These are phyloP conservation scores for Zonotrichia albicollis DNA, from an alignment of 2,797 vertebrate species.

Conservation along the genomic window DNA sequence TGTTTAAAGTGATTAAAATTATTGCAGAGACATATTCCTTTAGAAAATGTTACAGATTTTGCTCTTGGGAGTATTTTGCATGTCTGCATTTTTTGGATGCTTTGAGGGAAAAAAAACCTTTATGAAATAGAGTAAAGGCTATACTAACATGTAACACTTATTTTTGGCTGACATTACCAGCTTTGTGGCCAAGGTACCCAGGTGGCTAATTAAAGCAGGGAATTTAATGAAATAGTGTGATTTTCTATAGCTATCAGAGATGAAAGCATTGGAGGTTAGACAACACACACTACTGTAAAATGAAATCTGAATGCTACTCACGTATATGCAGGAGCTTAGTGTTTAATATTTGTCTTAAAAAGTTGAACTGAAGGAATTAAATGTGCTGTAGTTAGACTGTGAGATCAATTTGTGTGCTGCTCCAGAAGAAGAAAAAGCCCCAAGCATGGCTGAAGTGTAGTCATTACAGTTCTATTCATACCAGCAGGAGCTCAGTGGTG, in stretches of 20 bases:
- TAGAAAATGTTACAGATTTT: conserved; percentile 35
- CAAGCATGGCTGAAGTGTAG: rapidly evolving
- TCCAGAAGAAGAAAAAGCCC: background rate
- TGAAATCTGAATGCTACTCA: background rate
- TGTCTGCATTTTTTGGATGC: conserved; percentile 42
- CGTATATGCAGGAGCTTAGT: background rate
- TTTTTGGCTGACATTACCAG: conserved; percentile 38
- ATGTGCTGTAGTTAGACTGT: background rate
- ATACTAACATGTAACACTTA: background rate
- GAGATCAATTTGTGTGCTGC: background rate
- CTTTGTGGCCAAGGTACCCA: conserved; percentile 18
- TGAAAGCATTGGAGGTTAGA: background rate
- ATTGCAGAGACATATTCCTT: conserved; percentile 4
- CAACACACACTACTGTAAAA: background rate
- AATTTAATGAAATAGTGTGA: conserved; percentile 15
- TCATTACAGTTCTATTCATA: background rate
- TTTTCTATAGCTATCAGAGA: conserved; percentile 20
- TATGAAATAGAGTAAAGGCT: conserved; percentile 19
- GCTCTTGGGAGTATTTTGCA: conserved; percentile 27
- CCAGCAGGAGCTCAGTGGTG: background rate
- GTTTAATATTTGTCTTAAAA: background rate
- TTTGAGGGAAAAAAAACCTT: background rate
- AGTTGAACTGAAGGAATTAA: background rate
- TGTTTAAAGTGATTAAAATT: conserved; percentile 23
- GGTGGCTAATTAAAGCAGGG: conserved; percentile 34